Conservation (phyloP, 2,113 vertebrate species). For the Elachura formosa region DNA sequence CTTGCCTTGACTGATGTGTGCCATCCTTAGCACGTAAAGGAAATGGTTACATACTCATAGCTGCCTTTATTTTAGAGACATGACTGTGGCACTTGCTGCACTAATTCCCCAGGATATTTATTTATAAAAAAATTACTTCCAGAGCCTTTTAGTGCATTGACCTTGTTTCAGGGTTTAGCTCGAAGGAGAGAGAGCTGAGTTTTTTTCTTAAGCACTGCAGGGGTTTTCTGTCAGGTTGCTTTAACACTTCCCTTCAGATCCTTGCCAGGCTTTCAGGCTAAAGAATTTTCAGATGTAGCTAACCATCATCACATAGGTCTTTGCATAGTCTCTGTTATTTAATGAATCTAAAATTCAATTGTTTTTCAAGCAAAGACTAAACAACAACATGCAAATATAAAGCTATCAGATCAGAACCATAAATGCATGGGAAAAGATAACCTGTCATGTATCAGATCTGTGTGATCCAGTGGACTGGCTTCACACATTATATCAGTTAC, state of each 20-base stretch:
- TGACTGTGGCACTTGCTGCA: conserved; percentile 29
- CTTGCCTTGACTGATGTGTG: background rate
- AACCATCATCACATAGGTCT: background rate
- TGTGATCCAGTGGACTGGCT: background rate
- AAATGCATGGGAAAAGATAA: background rate
- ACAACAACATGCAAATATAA: background rate
- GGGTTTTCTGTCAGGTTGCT: conserved; percentile 67
- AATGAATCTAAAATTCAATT: background rate
- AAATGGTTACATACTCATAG: conserved; percentile 11
- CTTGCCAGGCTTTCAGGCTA: conserved; percentile 26
- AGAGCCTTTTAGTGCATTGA: conserved; percentile 62
- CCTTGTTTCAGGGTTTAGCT: conserved; percentile 33
- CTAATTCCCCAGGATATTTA: conserved; percentile 56
- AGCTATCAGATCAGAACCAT: background rate
- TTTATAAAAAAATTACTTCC: conserved; percentile 52
- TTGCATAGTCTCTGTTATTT: background rate
- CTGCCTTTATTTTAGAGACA: conserved; percentile 40
- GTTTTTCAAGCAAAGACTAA: background rate
- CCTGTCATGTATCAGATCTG: background rate
- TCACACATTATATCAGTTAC: background rate
- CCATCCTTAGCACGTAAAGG: background rate
- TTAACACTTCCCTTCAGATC: conserved; percentile 54
- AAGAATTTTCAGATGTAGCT: conserved; percentile 39
- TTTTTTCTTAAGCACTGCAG: conserved; percentile 51
- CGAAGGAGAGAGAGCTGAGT: background rate